A percentile compares a stretch with the other conserved stretches of the same genome.
Conservation (phyloP, 2,113 vertebrate species). For the Apaloderma vittatum region DNA sequence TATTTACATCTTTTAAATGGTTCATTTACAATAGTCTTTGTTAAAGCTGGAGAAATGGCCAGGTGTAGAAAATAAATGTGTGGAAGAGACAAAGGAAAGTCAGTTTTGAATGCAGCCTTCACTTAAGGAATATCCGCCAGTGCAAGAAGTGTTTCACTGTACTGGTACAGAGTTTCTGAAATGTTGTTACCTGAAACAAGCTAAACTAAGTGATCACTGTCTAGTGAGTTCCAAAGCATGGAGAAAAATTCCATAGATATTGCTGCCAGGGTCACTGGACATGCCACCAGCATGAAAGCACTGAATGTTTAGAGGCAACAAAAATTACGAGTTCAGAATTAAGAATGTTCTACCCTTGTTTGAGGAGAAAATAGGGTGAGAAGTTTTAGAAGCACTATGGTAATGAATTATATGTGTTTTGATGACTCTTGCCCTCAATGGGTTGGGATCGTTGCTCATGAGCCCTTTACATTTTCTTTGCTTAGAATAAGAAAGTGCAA, state of each 20-base stretch:
- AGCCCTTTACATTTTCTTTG: background rate
- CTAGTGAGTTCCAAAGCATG: background rate
- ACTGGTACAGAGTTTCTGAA: background rate
- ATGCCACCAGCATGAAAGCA: background rate
- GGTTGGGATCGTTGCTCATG: background rate
- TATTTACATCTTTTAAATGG: background rate
- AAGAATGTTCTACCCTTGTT: background rate
- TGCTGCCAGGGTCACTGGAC: background rate
- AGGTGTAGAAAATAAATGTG: background rate
- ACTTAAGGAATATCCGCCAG: background rate
- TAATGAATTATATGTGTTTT: background rate
- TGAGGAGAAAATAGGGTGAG: background rate
- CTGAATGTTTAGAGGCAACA: background rate
- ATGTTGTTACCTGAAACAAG: background rate
- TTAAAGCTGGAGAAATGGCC: background rate
- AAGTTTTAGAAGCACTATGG: background rate
- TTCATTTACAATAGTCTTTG: rapidly evolving
- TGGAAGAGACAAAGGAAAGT: background rate
- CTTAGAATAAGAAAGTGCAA: background rate
- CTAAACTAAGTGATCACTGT: background rate
- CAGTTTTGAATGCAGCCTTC: background rate
- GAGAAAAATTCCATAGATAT: background rate
- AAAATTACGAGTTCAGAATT: background rate
- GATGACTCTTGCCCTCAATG: background rate
- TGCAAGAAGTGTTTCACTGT: background rate